Base-by-base conservation (phyloP, 1,140 invertebrate genomes). In the Drosophila sucinea region DNA sequence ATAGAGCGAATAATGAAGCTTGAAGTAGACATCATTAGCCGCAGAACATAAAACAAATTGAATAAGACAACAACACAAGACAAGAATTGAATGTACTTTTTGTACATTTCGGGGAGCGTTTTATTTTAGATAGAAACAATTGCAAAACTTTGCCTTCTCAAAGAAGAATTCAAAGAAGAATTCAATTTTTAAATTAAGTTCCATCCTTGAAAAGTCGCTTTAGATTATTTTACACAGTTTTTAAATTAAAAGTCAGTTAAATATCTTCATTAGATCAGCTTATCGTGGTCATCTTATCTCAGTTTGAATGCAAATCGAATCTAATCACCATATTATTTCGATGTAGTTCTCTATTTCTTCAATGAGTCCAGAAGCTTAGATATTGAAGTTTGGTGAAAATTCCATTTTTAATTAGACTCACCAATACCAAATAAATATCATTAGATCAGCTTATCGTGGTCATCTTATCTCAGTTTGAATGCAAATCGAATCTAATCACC, bases 11-110 rank as follows among this genome's bases (percentile, higher is more conserved):
- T 40, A 62, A 76, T 77, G 67, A 55, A 58, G 63, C 33, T 64
- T 55, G 51, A 68, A 70, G 62, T 80, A 69, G 51, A 75, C 78
- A 79, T 86, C 81, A 85, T 85, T 85, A 85, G 33, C 29, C 66
- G 73, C 25, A 41, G 65, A 72, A 44, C 70, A 68, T 44, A 56
- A 60, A 67, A 54, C 44, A 56, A 60, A 56, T 38, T 38, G 65
- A 60, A 62, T 73, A 76, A 70, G 73, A 77, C 73, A 38, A 77
- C 73, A 38, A 38, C 8, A 38, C 35, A 38, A 38, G 35, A 76
- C 17, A 17, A 72, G 73, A 77, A 76, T 77, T 73, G 60, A 68
- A 77, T 74, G 71, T 65, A 73, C 73, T 64, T 47, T 57, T 27
- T 63, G 38, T 63, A 67, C 72, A 57, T 63, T 76, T 77, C 60